Base-by-base conservation (phyloP, 2,888 invertebrate species). In the Tetragnatha montana region DNA sequence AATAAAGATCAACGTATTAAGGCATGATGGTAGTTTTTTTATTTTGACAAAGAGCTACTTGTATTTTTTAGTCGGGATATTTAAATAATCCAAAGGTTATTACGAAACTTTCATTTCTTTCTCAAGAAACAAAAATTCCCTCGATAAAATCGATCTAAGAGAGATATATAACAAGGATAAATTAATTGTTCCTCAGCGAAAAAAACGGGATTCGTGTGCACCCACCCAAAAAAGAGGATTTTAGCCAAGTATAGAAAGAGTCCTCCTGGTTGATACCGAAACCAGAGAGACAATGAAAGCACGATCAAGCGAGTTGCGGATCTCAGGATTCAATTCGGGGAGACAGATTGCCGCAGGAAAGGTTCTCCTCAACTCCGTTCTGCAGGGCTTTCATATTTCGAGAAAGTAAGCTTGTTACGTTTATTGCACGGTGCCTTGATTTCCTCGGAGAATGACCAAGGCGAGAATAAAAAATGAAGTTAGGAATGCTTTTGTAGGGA, bases 261-360 rank as follows among this genome's bases (percentile, higher is more conserved):
- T 22, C 10, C 4, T 35, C 73, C 17, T 82, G 82, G 74, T 73
- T 74, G 82, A 73, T 74, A 51, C 82, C n/a, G 21, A 47, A 73
- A 51, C 73, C 51, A 22, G 82, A 73, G 21, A 51, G 21, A 50
- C 82, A 74, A 17, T 73, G 71, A 22, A 78, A 60, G 60, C 78
- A 78, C 51, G 78, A 60, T 51, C 60, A 10, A 51, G 10, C 50
- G 17, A 14, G 78, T 60, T 51, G 60, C 78, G 78, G 78, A 82
- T 82, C 73, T 51, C 74, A 51, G 51, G 60, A 82, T 73, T 82
- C 82, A 82, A 82, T 82, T 82, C 73, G 49, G 74, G 82, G 73
- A 19, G 82, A 74, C 73, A 82, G 82, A 82, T 82, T 82, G 82
- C 51, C 51, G 8, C 60, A 35, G 60, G 81, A 81, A 47, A 35